These are phyloP conservation scores for Buathra laborator DNA, from an alignment of 2,888 invertebrate species.

Conservation along the genomic window DNA sequence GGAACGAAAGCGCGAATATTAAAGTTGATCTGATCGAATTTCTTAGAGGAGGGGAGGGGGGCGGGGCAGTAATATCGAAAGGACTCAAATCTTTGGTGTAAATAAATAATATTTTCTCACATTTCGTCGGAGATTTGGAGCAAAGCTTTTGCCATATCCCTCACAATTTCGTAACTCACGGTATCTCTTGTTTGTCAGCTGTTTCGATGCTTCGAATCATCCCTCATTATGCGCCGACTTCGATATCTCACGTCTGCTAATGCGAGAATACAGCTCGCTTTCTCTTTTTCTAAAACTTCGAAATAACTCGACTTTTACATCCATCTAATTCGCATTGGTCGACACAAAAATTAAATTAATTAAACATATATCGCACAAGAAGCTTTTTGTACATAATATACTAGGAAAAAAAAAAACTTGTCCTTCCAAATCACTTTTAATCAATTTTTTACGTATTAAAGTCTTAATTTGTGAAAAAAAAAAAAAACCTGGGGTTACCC, in stretches of 20 bases:
- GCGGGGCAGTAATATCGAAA: conserved; percentile 15
- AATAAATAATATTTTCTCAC: conserved; percentile 66
- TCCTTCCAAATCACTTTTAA: conserved; percentile 10
- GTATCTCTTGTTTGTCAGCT: neutral
- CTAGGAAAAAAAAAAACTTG: conserved; percentile 1
- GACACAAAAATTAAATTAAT: conserved; percentile 31
- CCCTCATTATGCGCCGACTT: conserved; percentile 4
- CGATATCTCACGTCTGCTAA: conserved; percentile 24
- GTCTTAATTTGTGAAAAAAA: conserved; percentile 1
- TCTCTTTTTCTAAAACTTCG: neutral
- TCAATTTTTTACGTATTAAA: neutral
- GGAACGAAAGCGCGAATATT: conserved; percentile 6
- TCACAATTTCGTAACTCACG: neutral
- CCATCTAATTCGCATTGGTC: conserved; percentile 24
- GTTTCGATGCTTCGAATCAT: conserved; percentile 7
- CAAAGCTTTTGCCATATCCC: conserved; percentile 19
- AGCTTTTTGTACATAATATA: conserved; percentile 57
- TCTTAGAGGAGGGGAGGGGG: neutral
- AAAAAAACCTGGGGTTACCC: conserved; percentile 1
- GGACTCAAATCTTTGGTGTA: conserved; percentile 63
- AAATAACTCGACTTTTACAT: neutral
- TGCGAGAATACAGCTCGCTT: conserved; percentile 4
- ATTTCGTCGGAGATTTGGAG: conserved; percentile 53
- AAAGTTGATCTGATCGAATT: neutral
- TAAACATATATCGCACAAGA: conserved; percentile 60